Evolutionary conservation across 37 sponge, comb jelly and placozoan species (phyloP).

Genomic region (Halisarca cf. caerulea): DNA sequence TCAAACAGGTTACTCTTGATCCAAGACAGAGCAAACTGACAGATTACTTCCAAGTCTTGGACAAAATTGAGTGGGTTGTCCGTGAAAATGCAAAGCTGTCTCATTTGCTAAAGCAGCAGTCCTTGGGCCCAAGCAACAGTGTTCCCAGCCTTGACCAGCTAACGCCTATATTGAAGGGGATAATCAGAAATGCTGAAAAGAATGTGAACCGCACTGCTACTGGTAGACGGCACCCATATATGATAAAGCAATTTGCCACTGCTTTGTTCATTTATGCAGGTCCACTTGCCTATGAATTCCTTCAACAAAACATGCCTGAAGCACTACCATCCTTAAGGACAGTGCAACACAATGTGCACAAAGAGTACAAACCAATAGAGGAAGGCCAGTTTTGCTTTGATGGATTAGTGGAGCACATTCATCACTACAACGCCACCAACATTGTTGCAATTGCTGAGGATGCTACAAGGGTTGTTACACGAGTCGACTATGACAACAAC

Average conservation of each 20-base stretch:
- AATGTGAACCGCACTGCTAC: background rate
- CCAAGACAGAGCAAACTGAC: too few species aligned
- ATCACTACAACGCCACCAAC: background rate
- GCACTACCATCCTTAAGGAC: slow-evolving; percentile 58
- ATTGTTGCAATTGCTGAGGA: slow-evolving; percentile 35
- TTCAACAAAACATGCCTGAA: slow-evolving; percentile 55
- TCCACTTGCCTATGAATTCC: slow-evolving; percentile 32
- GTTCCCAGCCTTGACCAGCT: background rate
- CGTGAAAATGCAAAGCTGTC: background rate
- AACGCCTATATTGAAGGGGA: background rate
- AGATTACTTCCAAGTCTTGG: too few species aligned
- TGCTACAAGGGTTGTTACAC: slow-evolving; percentile 33
- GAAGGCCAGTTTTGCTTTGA: slow-evolving; percentile 61
- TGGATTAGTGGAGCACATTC: slow-evolving; percentile 7
- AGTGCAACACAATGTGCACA: slow-evolving; percentile 40
- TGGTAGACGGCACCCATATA: background rate
- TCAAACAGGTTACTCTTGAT: too few species aligned
- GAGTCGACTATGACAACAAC: slow-evolving; percentile 18
- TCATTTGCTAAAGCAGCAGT: background rate
- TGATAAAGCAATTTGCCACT: slow-evolving; percentile 4
- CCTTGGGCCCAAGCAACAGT: background rate
- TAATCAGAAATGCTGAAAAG: background rate
- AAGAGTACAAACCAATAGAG: slow-evolving; percentile 36
- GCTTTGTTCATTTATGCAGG: slow-evolving; percentile 18
- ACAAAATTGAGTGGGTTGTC: background rate